A percentile compares a stretch with the other conserved stretches of the same genome.
Conservation (phyloP, 2,888 invertebrate species). For the Thysanoteuthis rhombus region DNA sequence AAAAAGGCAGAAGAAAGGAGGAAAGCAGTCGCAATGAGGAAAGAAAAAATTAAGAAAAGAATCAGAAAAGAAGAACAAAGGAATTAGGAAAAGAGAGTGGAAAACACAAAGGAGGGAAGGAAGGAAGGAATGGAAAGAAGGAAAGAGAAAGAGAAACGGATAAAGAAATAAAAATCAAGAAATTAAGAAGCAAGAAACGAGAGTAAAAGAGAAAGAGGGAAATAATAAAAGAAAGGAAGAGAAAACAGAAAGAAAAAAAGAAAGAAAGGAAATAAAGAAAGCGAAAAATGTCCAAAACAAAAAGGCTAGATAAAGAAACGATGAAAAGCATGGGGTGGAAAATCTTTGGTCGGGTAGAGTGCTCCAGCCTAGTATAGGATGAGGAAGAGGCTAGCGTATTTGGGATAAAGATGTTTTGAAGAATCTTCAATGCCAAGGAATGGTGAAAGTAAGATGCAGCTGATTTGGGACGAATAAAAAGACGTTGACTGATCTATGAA, state of each 20-base stretch:
- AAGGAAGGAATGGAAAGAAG: background rate
- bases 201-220: background rate
- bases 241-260: background rate
- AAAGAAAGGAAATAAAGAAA: background rate
- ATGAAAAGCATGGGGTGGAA: background rate
- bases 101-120: background rate
- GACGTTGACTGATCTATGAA: background rate
- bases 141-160: background rate
- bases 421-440: background rate
- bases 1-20: background rate
- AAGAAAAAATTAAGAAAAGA: background rate
- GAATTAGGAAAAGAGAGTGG: background rate
- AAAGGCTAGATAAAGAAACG: background rate
- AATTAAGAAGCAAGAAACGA: background rate
- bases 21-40: background rate
- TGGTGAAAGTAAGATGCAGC: conserved; percentile 12
- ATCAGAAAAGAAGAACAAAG: background rate
- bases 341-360: conserved; percentile 12
- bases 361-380: background rate
- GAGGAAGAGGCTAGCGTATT: background rate
- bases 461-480: background rate
- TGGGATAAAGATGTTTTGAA: background rate
- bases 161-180: background rate
- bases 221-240: background rate
- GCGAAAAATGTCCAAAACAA: background rate